These are phyloP conservation scores for Hestina assimilis DNA, from an alignment of 1,140 invertebrate genomes.

Conservation along the genomic window DNA sequence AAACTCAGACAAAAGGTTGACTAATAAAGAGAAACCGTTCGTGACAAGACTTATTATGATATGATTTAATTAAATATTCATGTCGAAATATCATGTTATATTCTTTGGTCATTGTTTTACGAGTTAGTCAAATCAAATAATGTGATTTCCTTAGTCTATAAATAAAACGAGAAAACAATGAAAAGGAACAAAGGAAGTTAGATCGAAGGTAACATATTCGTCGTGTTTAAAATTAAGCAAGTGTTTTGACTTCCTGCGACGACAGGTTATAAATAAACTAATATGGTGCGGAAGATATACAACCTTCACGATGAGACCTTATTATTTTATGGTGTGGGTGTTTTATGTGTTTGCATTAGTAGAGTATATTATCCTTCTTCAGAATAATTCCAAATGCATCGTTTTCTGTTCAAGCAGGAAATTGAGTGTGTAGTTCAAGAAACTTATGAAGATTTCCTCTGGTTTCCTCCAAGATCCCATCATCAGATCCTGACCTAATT, in stretches of 20 bases:
- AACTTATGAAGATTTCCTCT: no score
- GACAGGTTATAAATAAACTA: slow-evolving; percentile 51
- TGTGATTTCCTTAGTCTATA: not conserved
- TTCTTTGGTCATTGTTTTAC: not conserved
- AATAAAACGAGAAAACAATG: not conserved
- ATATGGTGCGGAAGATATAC: slow-evolving; percentile 51
- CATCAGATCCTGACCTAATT: no score
- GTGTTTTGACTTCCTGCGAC: slow-evolving; percentile 42
- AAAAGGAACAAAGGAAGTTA: slow-evolving; percentile 5
- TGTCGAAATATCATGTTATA: slow-evolving; percentile 1
- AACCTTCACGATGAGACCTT: slow-evolving; percentile 41
- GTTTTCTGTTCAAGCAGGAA: no score
- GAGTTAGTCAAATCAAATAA: not conserved
- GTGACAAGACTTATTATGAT: slow-evolving; percentile 17
- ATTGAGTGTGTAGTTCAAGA: no score
- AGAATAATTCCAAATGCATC: no score
- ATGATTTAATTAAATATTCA: slow-evolving; percentile 20
- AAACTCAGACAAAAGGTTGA: not conserved
- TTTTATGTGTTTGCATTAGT: no score
- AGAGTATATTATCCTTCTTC: no score
- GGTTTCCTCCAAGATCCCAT: no score
- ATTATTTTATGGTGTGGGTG: not conserved
- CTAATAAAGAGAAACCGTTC: slow-evolving; percentile 9
- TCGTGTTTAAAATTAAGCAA: slow-evolving; percentile 10
- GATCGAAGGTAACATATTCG: slow-evolving; percentile 3